phyloP scores from a whole-genome alignment of 2,888 invertebrate genomes.

The Hyalella azteca region DNA sequence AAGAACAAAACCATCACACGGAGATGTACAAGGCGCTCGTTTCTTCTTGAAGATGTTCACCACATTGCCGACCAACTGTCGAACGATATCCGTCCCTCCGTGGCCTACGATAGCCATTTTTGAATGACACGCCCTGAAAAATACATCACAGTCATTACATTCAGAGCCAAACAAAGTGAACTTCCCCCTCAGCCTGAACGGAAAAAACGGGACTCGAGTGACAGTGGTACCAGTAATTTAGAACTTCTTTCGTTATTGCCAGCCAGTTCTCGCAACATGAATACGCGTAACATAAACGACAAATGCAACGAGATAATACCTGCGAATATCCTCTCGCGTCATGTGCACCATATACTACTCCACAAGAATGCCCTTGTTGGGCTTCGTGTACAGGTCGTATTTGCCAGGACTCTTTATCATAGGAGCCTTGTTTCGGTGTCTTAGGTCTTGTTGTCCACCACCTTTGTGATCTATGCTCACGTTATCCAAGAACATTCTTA shows the following conservation, averaged over 20 bases:
- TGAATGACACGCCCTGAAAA: slow-evolving; percentile 47
- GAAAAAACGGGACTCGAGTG: slow-evolving; percentile 7
- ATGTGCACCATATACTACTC: neutral
- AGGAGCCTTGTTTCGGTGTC: slow-evolving; percentile 51
- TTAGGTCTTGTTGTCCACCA: slow-evolving; percentile 44
- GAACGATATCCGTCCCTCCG: slow-evolving; percentile 58
- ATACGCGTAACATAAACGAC: neutral
- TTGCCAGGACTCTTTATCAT: slow-evolving; percentile 53
- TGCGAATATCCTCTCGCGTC: neutral
- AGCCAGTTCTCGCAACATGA: neutral
- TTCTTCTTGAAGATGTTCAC: slow-evolving; percentile 59
- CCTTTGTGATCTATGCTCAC: slow-evolving; percentile 55
- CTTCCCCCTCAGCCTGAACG: neutral
- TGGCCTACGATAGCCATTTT: slow-evolving; percentile 59
- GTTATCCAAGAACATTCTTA: slow-evolving; percentile 47
- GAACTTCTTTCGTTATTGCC: slow-evolving; percentile 1
- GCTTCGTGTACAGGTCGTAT: slow-evolving; percentile 44
- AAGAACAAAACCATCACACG: slow-evolving; percentile 57
- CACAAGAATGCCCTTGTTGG: slow-evolving; percentile 32
- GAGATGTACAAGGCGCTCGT: slow-evolving; percentile 56
- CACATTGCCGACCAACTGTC: slow-evolving; percentile 59
- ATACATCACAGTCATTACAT: slow-evolving; percentile 30
- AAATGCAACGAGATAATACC: neutral
- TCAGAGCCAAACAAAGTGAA: neutral
- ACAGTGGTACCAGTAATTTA: slow-evolving; percentile 36